Conservation (phyloP, 2,797 vertebrate species). For the Alouatta caraya region DNA sequence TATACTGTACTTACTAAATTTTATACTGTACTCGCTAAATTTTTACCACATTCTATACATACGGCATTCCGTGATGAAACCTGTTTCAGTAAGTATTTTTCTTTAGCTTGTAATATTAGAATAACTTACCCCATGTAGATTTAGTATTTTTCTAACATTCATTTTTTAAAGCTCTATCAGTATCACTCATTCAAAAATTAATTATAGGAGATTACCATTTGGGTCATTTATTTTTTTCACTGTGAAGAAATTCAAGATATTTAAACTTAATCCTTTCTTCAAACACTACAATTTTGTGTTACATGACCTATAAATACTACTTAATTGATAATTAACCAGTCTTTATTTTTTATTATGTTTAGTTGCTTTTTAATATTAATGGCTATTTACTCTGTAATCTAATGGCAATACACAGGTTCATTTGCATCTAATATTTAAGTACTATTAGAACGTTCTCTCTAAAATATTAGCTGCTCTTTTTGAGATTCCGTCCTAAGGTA, state of each 20-base stretch:
- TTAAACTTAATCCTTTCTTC: slow-evolving; percentile 69
- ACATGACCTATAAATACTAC: slow-evolving; percentile 63
- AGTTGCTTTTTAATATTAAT: slow-evolving; percentile 80
- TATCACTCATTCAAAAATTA: slow-evolving; percentile 73
- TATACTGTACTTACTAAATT: slow-evolving; percentile 60
- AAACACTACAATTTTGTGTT: slow-evolving; percentile 65
- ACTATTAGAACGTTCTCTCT: slow-evolving; percentile 79
- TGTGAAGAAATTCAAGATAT: slow-evolving; percentile 45
- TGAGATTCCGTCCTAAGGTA: slow-evolving; percentile 39
- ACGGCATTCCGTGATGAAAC: slow-evolving; percentile 80
- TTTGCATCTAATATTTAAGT: slow-evolving; percentile 78
- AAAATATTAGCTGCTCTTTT: slow-evolving; percentile 76
- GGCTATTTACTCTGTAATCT: slow-evolving; percentile 64
- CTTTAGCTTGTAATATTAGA: slow-evolving; percentile 75
- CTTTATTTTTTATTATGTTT: slow-evolving; percentile 76
- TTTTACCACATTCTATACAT: slow-evolving; percentile 79
- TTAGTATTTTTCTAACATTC: slow-evolving; percentile 79
- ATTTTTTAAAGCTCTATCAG: slow-evolving; percentile 66
- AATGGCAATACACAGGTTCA: slow-evolving; percentile 61
- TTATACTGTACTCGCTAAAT: slow-evolving; percentile 77
- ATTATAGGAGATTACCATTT: slow-evolving; percentile 71
- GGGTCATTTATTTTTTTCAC: slow-evolving; percentile 68
- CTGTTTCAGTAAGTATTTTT: slow-evolving; percentile 80
- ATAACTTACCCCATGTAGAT: slow-evolving; percentile 77
- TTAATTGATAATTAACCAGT: slow-evolving; percentile 76